A percentile compares a stretch with the other conserved stretches of the same genome.
phyloP scores from a whole-genome alignment of 1,140 invertebrate genomes.

The Ptiloglossa arizonensis region DNA sequence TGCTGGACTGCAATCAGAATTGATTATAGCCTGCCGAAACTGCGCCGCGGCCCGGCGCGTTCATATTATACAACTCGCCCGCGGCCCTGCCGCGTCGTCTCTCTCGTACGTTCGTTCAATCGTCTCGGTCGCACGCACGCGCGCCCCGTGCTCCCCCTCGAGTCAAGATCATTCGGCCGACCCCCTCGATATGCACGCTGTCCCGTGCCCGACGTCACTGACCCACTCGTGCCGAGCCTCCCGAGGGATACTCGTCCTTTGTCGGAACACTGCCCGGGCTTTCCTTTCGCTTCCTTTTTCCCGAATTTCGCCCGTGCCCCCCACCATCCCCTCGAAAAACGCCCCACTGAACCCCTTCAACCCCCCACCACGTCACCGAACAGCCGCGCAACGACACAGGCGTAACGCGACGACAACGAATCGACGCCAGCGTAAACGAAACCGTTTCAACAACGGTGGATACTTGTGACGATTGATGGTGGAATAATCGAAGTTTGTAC shows the following conservation, averaged over 20 bases:
- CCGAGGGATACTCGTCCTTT: constrained; percentile 40
- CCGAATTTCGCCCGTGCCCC: not conserved
- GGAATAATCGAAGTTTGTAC: too few species aligned
- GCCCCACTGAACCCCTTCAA: too few species aligned
- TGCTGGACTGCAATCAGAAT: constrained; percentile 81
- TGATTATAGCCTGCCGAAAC: constrained; percentile 82
- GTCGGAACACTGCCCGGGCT: constrained; percentile 9
- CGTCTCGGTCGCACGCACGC: constrained; percentile 44
- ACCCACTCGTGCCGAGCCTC: constrained; percentile 48
- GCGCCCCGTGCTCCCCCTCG: constrained; percentile 15
- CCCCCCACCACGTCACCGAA: too few species aligned
- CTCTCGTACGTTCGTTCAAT: constrained; percentile 57
- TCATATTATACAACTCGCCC: constrained; percentile 79
- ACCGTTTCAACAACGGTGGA: too few species aligned
- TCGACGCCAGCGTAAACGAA: too few species aligned
- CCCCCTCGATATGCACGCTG: constrained; percentile 45
- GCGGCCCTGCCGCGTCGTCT: constrained; percentile 64
- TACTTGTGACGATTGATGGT: too few species aligned
- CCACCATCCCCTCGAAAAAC: not conserved
- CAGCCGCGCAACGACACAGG: too few species aligned
- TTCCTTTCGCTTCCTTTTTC: constrained; percentile 25
- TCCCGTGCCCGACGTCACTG: constrained; percentile 62
- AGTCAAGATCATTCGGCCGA: constrained; percentile 30
- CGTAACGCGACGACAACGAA: too few species aligned
- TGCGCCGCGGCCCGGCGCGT: constrained; percentile 69